Base-by-base conservation (phyloP, 2,888 invertebrate genomes). In the Muscina levida region DNA sequence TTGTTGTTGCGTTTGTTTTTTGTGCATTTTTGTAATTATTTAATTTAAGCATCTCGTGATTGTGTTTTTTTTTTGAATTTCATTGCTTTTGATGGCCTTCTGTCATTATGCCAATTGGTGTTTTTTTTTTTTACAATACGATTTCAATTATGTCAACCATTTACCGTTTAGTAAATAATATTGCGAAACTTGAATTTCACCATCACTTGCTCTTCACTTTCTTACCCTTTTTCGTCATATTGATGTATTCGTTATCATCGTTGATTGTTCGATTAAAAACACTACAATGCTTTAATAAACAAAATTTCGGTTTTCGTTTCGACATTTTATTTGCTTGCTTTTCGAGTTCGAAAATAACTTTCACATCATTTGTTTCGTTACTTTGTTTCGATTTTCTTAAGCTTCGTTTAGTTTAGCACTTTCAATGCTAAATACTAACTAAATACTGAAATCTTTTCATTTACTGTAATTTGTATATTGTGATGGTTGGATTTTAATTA, bases 391-490 rank as follows among this genome's bases (percentile, higher is more conserved):
- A 15, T 37, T 22, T 39, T 53, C 48, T 59, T 77, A 15, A 46
- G 62, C 62, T 3, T 57, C 42, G 31, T 76, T 79, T 73, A 53
- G 56, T 77, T 72, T 57, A 74, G 51, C 67, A 17, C 73, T 81
- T 74, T 67, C 77, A 77, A 68, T 62, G 71, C 77, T 77, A 72
- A 71, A 72, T 77, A 74, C 59, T 65, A 65, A 81, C 81, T 81
- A 68, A 81, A 74, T 66, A 74, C 59, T 44, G 56, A 56, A 71
- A 46, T 72, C 24, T 53, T 72, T 26, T 48, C 15, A 31, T 62
- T 37, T 19, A 42, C 2, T 13, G 10, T 8, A 13, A 65, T 65
- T 65, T 44, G 19, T 19, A 42, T 66, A 31, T 57, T 53, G 53
- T 57, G 11, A 39, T 59, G 37, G 17, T 59, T 59, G 59, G 51